A percentile compares a stretch with the other conserved stretches of the same genome.
phyloP scores from a whole-genome alignment of 1,140 invertebrate species.

The Camponotus vicinus region DNA sequence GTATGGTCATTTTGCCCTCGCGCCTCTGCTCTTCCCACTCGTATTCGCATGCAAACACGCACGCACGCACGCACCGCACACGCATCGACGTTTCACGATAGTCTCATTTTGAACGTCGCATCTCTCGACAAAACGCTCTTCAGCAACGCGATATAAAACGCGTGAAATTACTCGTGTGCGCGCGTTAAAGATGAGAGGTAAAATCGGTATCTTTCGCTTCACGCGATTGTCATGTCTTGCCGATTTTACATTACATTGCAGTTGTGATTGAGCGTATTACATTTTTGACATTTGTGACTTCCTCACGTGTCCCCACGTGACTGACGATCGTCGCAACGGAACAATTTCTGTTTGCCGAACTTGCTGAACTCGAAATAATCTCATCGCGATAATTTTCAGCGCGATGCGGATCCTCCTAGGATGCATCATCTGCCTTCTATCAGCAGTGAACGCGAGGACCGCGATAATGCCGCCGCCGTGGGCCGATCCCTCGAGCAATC shows the following conservation, averaged over 20 bases:
- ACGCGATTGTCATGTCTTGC: neutral
- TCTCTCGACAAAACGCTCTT: conserved; percentile 1
- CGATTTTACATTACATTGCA: neutral
- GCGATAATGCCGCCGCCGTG: conserved; percentile 93
- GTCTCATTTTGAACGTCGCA: conserved; percentile 39
- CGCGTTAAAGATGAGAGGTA: conserved; percentile 45
- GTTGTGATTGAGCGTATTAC: no score
- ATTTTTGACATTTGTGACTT: no score
- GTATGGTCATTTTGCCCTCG: conserved; percentile 82
- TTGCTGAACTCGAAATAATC: neutral
- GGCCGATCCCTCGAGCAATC: conserved; percentile 93
- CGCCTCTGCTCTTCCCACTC: conserved; percentile 63
- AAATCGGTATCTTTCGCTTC: neutral
- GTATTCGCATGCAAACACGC: conserved; percentile 36
- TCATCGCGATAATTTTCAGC: conserved; percentile 67
- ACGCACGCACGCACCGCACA: conserved; percentile 9
- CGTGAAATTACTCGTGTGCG: conserved; percentile 29
- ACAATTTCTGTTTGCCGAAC: neutral
- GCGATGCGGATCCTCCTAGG: conserved; percentile 72
- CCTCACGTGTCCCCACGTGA: no score
- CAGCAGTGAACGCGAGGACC: conserved; percentile 70
- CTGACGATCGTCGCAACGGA: neutral
- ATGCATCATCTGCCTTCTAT: conserved; percentile 74
- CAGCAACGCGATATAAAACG: neutral
- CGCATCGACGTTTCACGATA: conserved; percentile 41